Evolutionary conservation across 2,888 invertebrate genomes (phyloP), one percentile per base, ranked within the genome.

Genomic region (Phyllotreta cruciferae): DNA sequence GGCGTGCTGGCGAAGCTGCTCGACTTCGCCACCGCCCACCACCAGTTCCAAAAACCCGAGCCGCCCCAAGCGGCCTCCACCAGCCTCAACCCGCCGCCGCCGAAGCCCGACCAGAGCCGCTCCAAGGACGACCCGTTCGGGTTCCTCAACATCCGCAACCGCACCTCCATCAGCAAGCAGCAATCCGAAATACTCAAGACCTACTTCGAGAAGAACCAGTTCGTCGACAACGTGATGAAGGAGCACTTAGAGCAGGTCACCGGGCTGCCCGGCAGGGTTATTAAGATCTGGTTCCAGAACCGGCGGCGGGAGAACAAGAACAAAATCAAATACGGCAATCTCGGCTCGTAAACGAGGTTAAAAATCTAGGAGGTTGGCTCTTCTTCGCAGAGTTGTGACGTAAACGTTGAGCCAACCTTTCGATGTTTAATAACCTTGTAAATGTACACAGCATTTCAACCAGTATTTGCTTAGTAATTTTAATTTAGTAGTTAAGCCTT

Each of bases 221-320:
- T 69, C 14, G 56, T 62, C 4, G 56, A 64, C 36, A 53, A 44
- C 1, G 50, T 54, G 8, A 38, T 54, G 6, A 67, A 65, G 14
- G 53, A 47, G 1, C 52, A 64, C 11, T 47, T 69, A 49, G 67
- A 67, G 34, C 56, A 54, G 36, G 38, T 56, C 6, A 69, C 69
- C 1, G 64, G 66, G 0, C 52, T 69, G n/a, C 55, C 69, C 8
- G 49, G 57, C 6, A 56, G 66, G 38, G 69, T 69, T 4, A 64
- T 67, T 7, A 61, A 60, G 38, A 66, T 64, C 45, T 69, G 69
- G 67, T 69, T 69, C 42, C 67, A 67, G 9, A 69, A 69, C 34
- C 61, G 67, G 13, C 66, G 69, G 10, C 47, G 66, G 35, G 55
- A 65, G 45, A 57, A 61, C 14, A 69, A 69, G 35, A 64, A 61